Evolutionary conservation across 1,140 invertebrate genomes (phyloP).

Genomic region (Papilio aristodemus): DNA sequence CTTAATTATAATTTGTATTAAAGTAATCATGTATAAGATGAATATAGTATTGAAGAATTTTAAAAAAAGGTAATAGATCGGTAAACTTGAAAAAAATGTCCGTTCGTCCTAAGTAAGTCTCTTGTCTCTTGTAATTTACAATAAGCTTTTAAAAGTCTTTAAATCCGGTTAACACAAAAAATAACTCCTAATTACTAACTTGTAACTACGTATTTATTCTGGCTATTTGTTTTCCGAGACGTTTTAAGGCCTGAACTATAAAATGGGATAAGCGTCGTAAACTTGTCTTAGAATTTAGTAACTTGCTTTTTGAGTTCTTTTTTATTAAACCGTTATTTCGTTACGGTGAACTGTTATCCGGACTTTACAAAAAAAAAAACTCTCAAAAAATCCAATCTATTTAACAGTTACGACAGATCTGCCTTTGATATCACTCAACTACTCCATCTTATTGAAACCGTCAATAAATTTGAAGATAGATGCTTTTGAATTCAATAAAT

Average conservation of each 20-base stretch:
- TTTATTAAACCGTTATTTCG: neutral
- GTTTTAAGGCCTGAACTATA: neutral
- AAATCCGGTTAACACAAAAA: no score
- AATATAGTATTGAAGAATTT: neutral
- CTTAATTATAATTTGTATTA: neutral
- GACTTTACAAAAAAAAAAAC: neutral
- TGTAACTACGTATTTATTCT: no score
- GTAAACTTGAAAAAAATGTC: no score
- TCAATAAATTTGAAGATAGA: neutral
- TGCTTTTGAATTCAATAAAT: no score
- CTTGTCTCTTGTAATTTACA: no score
- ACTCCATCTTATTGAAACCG: neutral
- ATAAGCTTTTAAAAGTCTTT: no score
- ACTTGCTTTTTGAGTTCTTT: neutral
- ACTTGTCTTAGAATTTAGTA: neutral
- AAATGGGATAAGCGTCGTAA: neutral
- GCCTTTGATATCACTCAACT: neutral
- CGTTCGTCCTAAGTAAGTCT: no score
- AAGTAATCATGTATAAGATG: neutral
- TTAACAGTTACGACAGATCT: conserved; percentile 1
- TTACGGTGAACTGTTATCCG: conserved; percentile 14
- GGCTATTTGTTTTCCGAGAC: no score
- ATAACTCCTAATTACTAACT: no score
- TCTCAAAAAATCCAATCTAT: conserved; percentile 1
- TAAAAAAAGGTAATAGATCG: neutral